Conservation (phyloP, 1,140 invertebrate species). For the Ips typographus region DNA sequence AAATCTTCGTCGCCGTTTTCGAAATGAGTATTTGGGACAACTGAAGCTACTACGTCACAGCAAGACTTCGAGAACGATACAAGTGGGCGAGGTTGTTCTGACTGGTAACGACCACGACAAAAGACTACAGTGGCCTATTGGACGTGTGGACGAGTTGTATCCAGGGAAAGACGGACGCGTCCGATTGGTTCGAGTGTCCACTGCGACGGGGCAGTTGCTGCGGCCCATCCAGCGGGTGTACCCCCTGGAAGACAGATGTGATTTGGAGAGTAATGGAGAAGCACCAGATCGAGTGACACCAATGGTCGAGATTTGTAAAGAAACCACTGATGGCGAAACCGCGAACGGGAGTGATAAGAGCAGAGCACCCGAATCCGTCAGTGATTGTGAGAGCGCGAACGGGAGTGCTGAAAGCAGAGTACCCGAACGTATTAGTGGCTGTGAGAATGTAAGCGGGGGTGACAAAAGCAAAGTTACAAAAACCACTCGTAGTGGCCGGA, state of each 20-base stretch:
- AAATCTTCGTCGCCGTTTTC: too few relatives aligned
- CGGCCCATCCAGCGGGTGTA: slow-evolving; percentile 2
- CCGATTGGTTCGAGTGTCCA: not conserved
- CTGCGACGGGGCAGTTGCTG: not conserved
- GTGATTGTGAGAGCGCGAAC: too few relatives aligned
- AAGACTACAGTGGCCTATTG: slow-evolving; percentile 19
- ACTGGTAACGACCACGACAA: slow-evolving; percentile 25
- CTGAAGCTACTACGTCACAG: not conserved
- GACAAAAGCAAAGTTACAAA: too few relatives aligned
- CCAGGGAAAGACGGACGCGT: slow-evolving; percentile 18
- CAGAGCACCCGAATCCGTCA: too few relatives aligned
- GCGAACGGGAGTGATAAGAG: too few relatives aligned
- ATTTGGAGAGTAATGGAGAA: too few relatives aligned
- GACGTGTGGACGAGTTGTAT: slow-evolving; percentile 18
- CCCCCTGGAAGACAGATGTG: not conserved
- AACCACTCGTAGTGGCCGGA: not conserved
- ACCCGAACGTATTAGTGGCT: too few relatives aligned
- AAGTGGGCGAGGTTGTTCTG: slow-evolving; percentile 1
- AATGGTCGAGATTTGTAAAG: too few relatives aligned
- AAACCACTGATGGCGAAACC: too few relatives aligned
- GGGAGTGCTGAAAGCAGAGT: too few relatives aligned
- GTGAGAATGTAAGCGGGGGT: too few relatives aligned
- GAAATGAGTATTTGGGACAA: slow-evolving; percentile 17
- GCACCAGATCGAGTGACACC: too few relatives aligned
- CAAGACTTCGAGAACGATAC: not conserved